Conservation (phyloP, 2,113 vertebrate species). For the Taxidea taxus region DNA sequence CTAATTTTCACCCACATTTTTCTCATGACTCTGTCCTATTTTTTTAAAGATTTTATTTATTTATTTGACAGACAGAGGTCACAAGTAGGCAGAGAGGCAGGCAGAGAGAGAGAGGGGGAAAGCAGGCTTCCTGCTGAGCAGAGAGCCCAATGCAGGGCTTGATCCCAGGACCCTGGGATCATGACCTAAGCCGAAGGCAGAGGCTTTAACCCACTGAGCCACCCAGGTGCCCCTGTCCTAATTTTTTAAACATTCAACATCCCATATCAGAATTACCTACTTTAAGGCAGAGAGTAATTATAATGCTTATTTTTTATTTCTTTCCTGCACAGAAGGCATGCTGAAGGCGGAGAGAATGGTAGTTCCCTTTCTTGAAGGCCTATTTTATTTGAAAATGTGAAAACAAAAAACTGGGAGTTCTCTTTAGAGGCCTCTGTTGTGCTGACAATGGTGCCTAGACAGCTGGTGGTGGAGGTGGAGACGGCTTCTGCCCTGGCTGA, state of each 20-base stretch:
- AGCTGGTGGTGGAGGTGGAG: neutral
- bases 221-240: neutral
- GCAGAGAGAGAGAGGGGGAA: too few relatives aligned
- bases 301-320: neutral
- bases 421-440: neutral
- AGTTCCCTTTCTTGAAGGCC: neutral
- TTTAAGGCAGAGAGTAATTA: neutral
- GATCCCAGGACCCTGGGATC: too few relatives aligned
- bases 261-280: neutral
- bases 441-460: neutral
- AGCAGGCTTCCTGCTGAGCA: too few relatives aligned
- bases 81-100: too few relatives aligned
- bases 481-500: neutral
- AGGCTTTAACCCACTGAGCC: too few relatives aligned
- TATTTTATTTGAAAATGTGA: neutral
- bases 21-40: neutral
- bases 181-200: too few relatives aligned
- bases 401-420: neutral
- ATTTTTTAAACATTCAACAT: neutral
- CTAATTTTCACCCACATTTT: neutral
- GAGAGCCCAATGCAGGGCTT: too few relatives aligned
- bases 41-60: neutral
- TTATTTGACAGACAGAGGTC: too few relatives aligned
- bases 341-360: neutral
- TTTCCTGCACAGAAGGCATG: neutral